Conservation (phyloP, 2,888 invertebrate species). For the Trichacis sp. region DNA sequence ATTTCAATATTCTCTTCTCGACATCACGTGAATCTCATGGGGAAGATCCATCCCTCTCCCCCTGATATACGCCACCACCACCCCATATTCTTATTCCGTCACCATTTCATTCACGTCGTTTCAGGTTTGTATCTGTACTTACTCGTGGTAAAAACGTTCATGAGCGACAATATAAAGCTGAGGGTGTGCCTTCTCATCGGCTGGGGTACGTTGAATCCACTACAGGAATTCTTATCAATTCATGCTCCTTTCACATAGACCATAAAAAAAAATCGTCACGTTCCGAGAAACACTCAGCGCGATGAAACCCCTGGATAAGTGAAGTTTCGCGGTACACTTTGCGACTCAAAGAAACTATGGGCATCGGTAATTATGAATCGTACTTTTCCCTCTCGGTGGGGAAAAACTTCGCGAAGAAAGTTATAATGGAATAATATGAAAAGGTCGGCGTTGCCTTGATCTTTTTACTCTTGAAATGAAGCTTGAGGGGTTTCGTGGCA, state of each 20-base stretch:
- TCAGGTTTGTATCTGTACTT: conserved; percentile 87
- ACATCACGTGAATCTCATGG: too few relatives aligned
- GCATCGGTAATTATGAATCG: conserved; percentile 7
- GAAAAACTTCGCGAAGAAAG: not conserved
- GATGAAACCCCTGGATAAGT: too few relatives aligned
- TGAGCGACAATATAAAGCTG: conserved; percentile 86
- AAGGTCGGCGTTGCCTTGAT: not conserved
- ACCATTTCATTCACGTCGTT: conserved; percentile 50
- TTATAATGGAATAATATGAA: not conserved
- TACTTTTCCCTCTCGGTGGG: not conserved
- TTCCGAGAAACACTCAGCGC: too few relatives aligned
- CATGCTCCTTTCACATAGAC: not conserved
- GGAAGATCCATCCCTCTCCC: too few relatives aligned
- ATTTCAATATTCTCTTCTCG: too few relatives aligned
- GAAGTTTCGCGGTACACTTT: too few relatives aligned
- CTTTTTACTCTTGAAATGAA: not conserved
- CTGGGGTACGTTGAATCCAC: conserved; percentile 80
- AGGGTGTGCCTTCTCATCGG: conserved; percentile 85
- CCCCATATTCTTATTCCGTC: too few relatives aligned
- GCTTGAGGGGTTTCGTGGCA: not conserved
- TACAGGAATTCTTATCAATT: not conserved
- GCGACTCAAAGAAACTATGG: not conserved
- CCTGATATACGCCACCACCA: too few relatives aligned
- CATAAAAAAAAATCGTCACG: too few relatives aligned
- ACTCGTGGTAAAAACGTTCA: conserved; percentile 88